phyloP scores from a whole-genome alignment of 2,113 vertebrate species.

The Sapajus apella region DNA sequence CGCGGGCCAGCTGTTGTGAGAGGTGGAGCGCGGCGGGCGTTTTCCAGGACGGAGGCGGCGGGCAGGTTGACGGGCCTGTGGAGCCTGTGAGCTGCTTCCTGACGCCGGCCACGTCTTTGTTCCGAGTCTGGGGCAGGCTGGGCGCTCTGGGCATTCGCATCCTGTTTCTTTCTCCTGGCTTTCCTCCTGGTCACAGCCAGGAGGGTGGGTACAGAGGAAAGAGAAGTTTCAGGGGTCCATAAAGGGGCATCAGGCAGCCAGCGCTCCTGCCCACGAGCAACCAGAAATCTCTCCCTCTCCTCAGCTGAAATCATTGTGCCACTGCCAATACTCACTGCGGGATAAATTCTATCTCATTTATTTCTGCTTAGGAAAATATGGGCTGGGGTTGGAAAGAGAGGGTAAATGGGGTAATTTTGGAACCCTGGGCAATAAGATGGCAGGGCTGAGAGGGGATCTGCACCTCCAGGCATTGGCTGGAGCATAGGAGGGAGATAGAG shows the following conservation, averaged over 20 bases:
- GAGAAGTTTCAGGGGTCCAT: background rate
- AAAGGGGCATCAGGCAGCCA: background rate
- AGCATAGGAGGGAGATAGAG: background rate
- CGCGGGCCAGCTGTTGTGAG: slow-evolving; percentile 80
- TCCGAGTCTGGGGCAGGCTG: background rate
- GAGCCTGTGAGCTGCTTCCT: fast-evolving
- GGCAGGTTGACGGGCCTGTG: background rate
- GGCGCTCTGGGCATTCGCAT: background rate
- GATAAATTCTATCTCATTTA: background rate
- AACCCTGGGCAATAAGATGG: background rate
- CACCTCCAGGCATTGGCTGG: fast-evolving
- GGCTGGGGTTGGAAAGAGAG: too few relatives aligned
- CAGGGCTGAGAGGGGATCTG: background rate
- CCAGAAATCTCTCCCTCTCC: background rate
- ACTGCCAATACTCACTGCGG: fast-evolving
- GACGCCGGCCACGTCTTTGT: background rate
- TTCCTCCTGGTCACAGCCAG: background rate
- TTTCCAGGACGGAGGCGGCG: background rate
- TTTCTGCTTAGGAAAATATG: background rate
- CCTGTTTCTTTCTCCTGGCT: background rate
- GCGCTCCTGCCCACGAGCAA: background rate
- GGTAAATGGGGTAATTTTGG: background rate
- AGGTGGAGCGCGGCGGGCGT: background rate
- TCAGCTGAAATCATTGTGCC: background rate
- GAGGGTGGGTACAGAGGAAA: background rate